Evolutionary conservation across 2,113 vertebrate genomes (phyloP), one percentile per base, ranked within the genome.

Genomic region (Tupaia tana): DNA sequence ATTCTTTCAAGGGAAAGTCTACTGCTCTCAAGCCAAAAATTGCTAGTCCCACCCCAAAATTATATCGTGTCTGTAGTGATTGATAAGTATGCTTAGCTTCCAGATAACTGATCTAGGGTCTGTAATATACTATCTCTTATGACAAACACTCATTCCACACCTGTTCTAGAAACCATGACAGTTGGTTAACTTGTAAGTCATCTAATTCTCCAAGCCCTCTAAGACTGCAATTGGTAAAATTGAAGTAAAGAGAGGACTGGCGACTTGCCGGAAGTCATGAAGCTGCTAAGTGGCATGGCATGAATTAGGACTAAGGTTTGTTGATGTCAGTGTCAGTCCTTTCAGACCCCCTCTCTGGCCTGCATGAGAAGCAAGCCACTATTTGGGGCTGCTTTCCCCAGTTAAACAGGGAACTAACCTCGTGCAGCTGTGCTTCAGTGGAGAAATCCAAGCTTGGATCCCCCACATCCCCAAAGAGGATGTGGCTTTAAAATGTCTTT

Each of bases 401-500:
- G 31, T 6, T 69, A 20, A 24, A 5, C 9, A 7, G 1, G 24
- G 59, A 52, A 7, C 54, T 58, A 58, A 79, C 18, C 11, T 25
- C 9, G 1, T 0, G 9, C 7, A 56, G 8, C 29, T 82, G 24
- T 31, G 24, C 59, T 85, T 78, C 70, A 61, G 69, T 61, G 56
- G 20, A 96, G 92, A 85, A 88, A 81, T 43, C 9, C 64, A 69
- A 25, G 16, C 70, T 74, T 90, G 54, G 43, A 43, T 43, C 43
- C 43, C 43, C 43, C 43, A 43, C 43, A 90, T 75, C 64, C 64
- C 29, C n/a, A 59, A 1, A 84, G 70, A 95, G 67, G 9, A 15
- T 63, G 94, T 96, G 90, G 31, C 64, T 80, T 88, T 90, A 69
- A 86, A 34, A 64, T 56, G 16, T 59, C 74, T 83, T 64, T 86